Evolutionary conservation across 2,888 invertebrate genomes (phyloP), one percentile per base, ranked within the genome.

Genomic region (Tetranychus piercei): DNA sequence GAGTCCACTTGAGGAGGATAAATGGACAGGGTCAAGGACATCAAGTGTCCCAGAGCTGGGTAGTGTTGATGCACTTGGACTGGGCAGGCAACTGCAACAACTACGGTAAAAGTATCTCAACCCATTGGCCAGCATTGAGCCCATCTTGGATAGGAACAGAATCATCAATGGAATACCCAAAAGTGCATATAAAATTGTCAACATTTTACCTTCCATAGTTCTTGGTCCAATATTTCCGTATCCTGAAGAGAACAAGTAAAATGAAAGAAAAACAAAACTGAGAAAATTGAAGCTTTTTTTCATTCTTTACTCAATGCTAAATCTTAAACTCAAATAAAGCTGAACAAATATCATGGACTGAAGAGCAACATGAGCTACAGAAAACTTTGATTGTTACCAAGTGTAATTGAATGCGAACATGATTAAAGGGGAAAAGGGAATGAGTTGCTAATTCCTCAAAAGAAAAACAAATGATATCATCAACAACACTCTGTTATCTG

Each of bases 121-220:
- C 11, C 69, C 69, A 69, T 69, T 69, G 69, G 69, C 69, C 69
- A 69, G 20, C 34, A 69, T 23, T 20, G 34, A 69, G 20, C 69
- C 69, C 20, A 69, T 69, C 20, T 69, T 20, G 11, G 20, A 23
- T 20, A 69, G 69, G 8, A 69, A 69, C 34, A 69, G 11, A 69
- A 69, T 20, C 69, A 69, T 69, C 69, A 69, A 69, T 23, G 69
- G 69, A 69, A 69, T 69, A n/a, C 69, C 69, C 20, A 69, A 11
- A 69, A 69, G 18, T 20, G 69, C 69, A 22, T 69, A 69, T 23
- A 22, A 11, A 23, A 69, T 69, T 18, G 69, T 11, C 20, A 69
- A 20, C 69, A 69, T 69, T 69, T 69, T 69, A 8, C 69, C 69
- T 4, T 20, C 34, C 20, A 23, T 69, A 22, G 69, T 69, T 20